Evolutionary conservation across 2,797 vertebrate species (phyloP).

Genomic region (Myioborus miniatus): DNA sequence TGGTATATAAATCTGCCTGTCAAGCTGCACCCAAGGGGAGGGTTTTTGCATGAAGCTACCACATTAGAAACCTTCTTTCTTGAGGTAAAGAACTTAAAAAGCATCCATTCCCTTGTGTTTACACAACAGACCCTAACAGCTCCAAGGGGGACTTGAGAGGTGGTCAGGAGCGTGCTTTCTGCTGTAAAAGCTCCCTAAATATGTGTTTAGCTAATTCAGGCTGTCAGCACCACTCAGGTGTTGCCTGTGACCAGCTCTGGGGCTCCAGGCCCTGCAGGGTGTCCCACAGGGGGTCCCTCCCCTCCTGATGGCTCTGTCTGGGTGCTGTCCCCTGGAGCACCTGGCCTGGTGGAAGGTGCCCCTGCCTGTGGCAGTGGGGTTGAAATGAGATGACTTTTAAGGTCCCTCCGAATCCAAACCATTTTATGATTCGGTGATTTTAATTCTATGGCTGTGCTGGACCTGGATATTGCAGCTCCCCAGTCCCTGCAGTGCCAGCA

Average conservation of each 20-base stretch:
- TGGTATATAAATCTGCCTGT: slow-evolving; percentile 34
- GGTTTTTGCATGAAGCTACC: not conserved
- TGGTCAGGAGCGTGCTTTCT: slow-evolving; percentile 64
- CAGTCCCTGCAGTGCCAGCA: not conserved
- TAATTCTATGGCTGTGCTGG: fast-evolving
- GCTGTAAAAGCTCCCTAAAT: slow-evolving; percentile 72
- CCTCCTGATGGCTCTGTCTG: not conserved
- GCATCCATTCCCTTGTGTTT: slow-evolving; percentile 48
- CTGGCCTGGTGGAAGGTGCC: not conserved
- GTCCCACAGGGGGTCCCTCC: fast-evolving
- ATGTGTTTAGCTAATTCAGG: slow-evolving; percentile 61
- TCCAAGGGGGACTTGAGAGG: slow-evolving; percentile 58
- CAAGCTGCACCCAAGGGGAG: slow-evolving; percentile 11
- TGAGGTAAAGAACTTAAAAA: slow-evolving; percentile 43
- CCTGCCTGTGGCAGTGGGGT: fast-evolving
- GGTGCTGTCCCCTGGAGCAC: not conserved
- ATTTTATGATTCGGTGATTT: not conserved
- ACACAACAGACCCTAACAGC: slow-evolving; percentile 61
- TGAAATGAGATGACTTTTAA: not conserved
- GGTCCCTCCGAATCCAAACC: not conserved
- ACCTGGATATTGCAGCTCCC: not conserved
- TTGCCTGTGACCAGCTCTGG: not conserved
- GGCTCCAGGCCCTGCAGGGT: fast-evolving
- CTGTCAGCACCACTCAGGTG: slow-evolving; percentile 4
- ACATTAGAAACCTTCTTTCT: slow-evolving; percentile 40